These are phyloP conservation scores for Scomber colias DNA, from an alignment of 2,113 vertebrate genomes.

Conservation along the genomic window DNA sequence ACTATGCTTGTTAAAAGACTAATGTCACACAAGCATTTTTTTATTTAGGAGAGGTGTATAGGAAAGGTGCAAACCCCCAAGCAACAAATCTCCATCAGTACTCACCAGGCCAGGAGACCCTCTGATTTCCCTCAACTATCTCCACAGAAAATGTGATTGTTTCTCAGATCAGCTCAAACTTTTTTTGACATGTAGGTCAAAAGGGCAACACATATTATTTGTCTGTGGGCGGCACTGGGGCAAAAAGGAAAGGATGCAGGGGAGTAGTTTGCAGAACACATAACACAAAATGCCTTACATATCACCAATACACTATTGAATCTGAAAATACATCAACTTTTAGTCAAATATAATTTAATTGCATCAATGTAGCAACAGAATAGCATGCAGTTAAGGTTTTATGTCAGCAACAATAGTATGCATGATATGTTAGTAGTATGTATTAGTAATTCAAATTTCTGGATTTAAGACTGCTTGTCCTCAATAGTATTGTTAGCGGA, in stretches of 20 bases:
- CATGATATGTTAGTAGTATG: too few relatives aligned
- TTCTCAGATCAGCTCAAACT: constrained; percentile 61
- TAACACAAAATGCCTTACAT: neutral
- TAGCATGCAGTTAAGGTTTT: neutral
- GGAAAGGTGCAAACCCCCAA: constrained; percentile 73
- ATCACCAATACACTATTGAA: constrained; percentile 37
- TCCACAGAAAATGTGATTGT: constrained; percentile 61
- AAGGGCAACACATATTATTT: constrained; percentile 62
- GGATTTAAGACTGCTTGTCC: neutral
- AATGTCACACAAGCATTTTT: constrained; percentile 70
- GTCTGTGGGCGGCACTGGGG: constrained; percentile 58
- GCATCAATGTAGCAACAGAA: neutral
- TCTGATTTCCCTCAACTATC: constrained; percentile 68
- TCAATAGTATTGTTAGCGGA: too few relatives aligned
- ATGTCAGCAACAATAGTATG: neutral
- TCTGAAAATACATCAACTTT: neutral
- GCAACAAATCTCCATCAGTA: constrained; percentile 71
- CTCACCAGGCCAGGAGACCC: constrained; percentile 27
- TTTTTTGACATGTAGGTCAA: constrained; percentile 55
- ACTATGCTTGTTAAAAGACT: constrained; percentile 65
- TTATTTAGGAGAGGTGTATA: constrained; percentile 31
- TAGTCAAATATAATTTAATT: neutral
- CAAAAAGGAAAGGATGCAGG: constrained; percentile 49
- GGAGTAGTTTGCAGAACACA: constrained; percentile 31
- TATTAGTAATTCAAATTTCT: neutral